phyloP scores from a whole-genome alignment of 1,140 invertebrate species.

The Eupeodes corollae region DNA sequence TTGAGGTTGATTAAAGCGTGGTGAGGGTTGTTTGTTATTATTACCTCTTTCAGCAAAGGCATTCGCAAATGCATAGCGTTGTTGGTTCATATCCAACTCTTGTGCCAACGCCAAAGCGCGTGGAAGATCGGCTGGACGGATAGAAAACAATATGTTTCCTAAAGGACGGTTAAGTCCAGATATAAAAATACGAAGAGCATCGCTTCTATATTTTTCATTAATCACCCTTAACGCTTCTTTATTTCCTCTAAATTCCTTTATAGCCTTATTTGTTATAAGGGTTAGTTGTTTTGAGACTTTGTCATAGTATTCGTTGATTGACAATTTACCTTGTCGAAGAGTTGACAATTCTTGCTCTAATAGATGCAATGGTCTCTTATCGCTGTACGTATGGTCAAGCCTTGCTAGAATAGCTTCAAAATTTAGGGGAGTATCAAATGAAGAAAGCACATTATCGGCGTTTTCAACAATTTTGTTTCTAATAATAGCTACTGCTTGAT shows the following conservation, averaged over 20 bases:
- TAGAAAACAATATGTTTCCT: constrained; percentile 1
- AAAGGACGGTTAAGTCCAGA: background rate
- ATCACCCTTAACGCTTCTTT: background rate
- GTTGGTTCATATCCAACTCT: constrained; percentile 7
- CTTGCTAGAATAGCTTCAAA: constrained; percentile 4
- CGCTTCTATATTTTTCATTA: constrained; percentile 6
- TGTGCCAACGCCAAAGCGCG: constrained; percentile 7
- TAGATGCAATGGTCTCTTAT: constrained; percentile 4
- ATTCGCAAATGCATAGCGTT: constrained; percentile 6
- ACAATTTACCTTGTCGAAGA: constrained; percentile 3
- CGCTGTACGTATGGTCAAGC: constrained; percentile 3
- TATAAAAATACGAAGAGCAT: constrained; percentile 4
- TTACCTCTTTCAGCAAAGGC: constrained; percentile 1
- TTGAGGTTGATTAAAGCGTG: background rate
- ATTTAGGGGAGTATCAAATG: constrained; percentile 3
- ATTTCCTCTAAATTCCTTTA: constrained; percentile 6
- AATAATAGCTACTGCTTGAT: constrained; percentile 2
- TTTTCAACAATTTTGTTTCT: constrained; percentile 2
- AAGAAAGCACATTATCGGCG: constrained; percentile 2
- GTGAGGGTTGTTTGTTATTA: background rate
- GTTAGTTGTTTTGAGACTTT: constrained; percentile 1
- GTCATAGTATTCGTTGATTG: constrained; percentile 9
- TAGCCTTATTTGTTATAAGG: constrained; percentile 7
- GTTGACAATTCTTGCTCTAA: constrained; percentile 5
- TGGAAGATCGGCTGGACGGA: constrained; percentile 1